These are phyloP conservation scores for Drosophila parvula DNA, from an alignment of 1,140 invertebrate genomes.

Conservation along the genomic window DNA sequence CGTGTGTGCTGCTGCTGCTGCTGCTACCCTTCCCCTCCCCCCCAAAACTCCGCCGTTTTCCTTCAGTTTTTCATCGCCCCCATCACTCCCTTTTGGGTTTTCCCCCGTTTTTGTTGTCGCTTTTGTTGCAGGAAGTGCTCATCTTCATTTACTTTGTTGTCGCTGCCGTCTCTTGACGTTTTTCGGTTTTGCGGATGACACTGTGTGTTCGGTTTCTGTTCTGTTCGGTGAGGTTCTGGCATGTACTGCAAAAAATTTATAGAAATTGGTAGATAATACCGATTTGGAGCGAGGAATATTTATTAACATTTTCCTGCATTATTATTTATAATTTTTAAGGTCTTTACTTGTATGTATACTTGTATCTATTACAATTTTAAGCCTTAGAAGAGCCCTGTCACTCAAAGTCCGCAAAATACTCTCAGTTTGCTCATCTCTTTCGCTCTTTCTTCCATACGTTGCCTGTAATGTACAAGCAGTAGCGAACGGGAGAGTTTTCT, in stretches of 20 bases:
- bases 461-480: background rate
- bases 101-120: conserved; percentile 57
- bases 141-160: conserved; percentile 81
- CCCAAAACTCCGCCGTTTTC: conserved; percentile 1
- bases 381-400: no score
- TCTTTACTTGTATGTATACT: no score
- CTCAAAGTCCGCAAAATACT: no score
- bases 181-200: conserved; percentile 59
- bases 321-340: background rate
- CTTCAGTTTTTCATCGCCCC: conserved; percentile 20
- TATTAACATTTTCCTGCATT: no score
- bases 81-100: background rate
- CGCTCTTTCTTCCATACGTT: background rate
- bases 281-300: background rate
- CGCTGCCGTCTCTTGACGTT: conserved; percentile 55
- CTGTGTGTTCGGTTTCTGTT: conserved; percentile 30
- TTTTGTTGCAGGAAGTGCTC: conserved; percentile 81
- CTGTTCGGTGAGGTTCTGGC: conserved; percentile 13
- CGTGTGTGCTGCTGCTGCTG: conserved; percentile 34
- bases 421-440: no score
- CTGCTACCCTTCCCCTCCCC: background rate
- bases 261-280: background rate
- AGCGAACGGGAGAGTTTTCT: background rate
- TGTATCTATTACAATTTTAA: no score
- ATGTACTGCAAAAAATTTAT: conserved; percentile 19